phyloP scores from a whole-genome alignment of 2,888 invertebrate genomes.

The Andrena bucephala region DNA sequence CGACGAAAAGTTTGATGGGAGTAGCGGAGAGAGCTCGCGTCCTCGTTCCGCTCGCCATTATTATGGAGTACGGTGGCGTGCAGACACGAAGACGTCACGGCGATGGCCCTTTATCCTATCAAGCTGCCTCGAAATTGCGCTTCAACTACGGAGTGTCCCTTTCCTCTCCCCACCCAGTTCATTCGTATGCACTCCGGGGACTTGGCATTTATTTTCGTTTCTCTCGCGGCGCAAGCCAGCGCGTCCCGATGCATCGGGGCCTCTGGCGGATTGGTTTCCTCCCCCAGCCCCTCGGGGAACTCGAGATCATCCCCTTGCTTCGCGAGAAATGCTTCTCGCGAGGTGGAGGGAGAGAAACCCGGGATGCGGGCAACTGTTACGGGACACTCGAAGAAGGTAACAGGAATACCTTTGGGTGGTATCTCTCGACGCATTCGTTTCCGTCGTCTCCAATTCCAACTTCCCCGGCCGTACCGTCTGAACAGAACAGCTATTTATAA shows the following conservation, averaged over 20 bases:
- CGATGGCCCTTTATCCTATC: conserved; percentile 13
- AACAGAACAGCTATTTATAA: too few relatives aligned
- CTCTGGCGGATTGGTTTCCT: conserved; percentile 12
- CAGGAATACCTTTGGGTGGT: too few relatives aligned
- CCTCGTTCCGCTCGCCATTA: conserved; percentile 4
- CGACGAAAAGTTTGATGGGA: background rate
- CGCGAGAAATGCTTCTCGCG: background rate
- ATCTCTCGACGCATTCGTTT: too few relatives aligned
- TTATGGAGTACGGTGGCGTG: background rate
- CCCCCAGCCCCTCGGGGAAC: background rate
- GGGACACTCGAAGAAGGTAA: too few relatives aligned
- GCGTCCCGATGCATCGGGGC: background rate
- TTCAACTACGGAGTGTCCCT: background rate
- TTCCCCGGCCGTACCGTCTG: too few relatives aligned
- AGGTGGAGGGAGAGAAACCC: background rate
- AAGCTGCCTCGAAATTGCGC: conserved; percentile 23
- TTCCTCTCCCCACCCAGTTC: background rate
- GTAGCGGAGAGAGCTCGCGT: background rate
- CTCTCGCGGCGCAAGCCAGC: background rate
- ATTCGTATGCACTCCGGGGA: conserved; percentile 34
- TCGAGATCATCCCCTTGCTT: conserved; percentile 25
- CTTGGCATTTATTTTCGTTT: conserved; percentile 48
- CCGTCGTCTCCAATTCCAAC: too few relatives aligned
- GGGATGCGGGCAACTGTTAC: background rate
- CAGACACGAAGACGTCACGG: background rate